Conservation (phyloP, 2,113 vertebrate genomes). For the Pollimyrus isidori region DNA sequence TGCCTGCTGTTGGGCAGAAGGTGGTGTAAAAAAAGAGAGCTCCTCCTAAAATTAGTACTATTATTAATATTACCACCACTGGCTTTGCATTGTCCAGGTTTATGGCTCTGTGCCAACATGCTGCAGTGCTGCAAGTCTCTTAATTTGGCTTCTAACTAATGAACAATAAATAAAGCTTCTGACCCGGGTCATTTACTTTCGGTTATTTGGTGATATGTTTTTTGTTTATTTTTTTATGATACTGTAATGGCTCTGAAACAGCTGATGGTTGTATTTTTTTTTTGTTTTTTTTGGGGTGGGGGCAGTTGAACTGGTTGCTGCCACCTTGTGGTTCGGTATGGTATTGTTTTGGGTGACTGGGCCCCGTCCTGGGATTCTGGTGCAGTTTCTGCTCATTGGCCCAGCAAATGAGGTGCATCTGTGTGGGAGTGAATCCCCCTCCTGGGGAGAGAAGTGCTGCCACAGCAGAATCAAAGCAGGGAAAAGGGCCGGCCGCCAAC, state of each 20-base stretch:
- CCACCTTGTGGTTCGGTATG: not conserved
- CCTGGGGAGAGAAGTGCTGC: conserved; percentile 5
- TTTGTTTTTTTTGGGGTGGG: not conserved
- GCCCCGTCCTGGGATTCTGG: not conserved
- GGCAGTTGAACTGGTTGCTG: not conserved
- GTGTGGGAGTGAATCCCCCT: conserved; percentile 12
- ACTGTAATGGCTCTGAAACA: not conserved
- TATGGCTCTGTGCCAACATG: not conserved
- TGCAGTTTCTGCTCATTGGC: conserved; percentile 10
- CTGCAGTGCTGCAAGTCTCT: not conserved
- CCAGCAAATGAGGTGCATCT: conserved; percentile 14
- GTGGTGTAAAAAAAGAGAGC: not conserved
- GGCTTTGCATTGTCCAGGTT: not conserved
- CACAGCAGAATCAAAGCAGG: conserved; percentile 9
- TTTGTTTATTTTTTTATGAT: not conserved
- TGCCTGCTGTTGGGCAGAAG: not conserved
- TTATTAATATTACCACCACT: not conserved
- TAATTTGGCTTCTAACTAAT: not conserved
- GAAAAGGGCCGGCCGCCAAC: not conserved
- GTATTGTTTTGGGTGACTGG: conserved; percentile 2
- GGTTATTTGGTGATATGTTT: not conserved
- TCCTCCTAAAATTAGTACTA: not conserved
- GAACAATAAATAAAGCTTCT: not conserved
- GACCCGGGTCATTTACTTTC: not conserved
- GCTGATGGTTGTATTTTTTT: not conserved